Evolutionary conservation across 2,113 vertebrate genomes (phyloP), one percentile per base, ranked within the genome.

Genomic region (Sinocyclocheilus rhinocerous): DNA sequence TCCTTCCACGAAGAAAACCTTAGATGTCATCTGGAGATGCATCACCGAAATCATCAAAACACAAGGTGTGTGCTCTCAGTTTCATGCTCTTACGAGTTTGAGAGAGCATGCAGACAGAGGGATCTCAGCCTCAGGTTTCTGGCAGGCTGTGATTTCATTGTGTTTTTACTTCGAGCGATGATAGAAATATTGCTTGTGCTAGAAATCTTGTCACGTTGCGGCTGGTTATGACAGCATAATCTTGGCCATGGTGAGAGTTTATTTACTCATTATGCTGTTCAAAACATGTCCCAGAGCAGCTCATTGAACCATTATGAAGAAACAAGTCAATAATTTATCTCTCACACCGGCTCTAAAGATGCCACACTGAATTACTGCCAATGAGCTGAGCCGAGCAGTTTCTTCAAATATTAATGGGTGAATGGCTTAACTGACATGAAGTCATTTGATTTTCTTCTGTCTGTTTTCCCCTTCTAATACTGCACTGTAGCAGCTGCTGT

Each of bases 371-470:
- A 26, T 29, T 48, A 22, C 55, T 13, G 72, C 33, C 24, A 15
- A 45, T 77, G 45, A 75, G 22, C 48, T 57, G 13, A 69, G 39
- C 52, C 20, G 13, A 61, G 22, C 50, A 18, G 83, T 67, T 88
- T 88, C 76, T 50, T 45, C 57, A 81, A 81, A 75, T 84, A 85
- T 88, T 86, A 81, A 88, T 84, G 57, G 76, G 78, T 70, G 88
- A 88, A 85, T 86, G 79, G 87, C 89, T 89, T 87, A 87, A 90
- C 88, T 73, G 69, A 55, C 70, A 89, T 87, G 70, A 87, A 87
- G 13, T 84, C 89, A 90, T 86, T 86, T 65, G 88, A 89, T 89
- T 89, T 89, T 84, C n/a, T 78, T 86, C 70, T 86, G 78, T 69
- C 69, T 90, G 86, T 39, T 86, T 87, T 86, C 78, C 86, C 78